Evolutionary conservation across 2,888 invertebrate species (phyloP), one percentile per base, ranked within the genome.

Genomic region (Seladonia tumulorum): DNA sequence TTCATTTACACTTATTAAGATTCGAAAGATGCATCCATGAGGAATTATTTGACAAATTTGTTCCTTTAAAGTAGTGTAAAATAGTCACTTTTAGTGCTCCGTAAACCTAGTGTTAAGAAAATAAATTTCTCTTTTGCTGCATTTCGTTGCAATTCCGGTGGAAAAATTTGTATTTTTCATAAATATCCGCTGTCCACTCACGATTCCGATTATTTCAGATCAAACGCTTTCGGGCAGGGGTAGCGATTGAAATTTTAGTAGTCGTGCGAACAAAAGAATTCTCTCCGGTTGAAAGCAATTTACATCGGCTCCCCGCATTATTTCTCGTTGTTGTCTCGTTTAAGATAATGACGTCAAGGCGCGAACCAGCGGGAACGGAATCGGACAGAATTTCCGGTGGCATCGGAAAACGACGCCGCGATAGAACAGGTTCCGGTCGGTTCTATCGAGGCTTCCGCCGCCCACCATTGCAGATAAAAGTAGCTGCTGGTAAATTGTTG

Each of bases 401-500:
- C 29, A 76, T 79, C 74, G 80, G 77, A 35, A 68, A 74, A 74
- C 18, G 49, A 18, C 57, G 35, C 57, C 22, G 29, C 78, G 80
- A 83, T 75, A 85, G 83, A 87, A 86, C 73, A 53, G 74, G 74
- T 85, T 82, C 76, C 83, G 39, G 39, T 53, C 63, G 57, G 57
- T 86, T 85, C 81, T 78, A 84, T 81, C 85, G 89, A 57, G 63
- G 66, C 70, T 86, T 78, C 81, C 86, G 84, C 81, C 82, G 47
- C 72, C 73, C 53, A 47, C 79, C 86, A 81, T 90, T 88, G 85
- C 22, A 85, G 89, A 90, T 90, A 90, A 90, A 88, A 83, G 79
- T 82, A 85, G 87, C 76, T 70, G 82, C 77, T 76, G 87, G 87
- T 90, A 89, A 89, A 89, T 90, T 90, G 87, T 90, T 84, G 90